Percentiles rank a stretch among this genome's conserved stretches.
Evolutionary conservation across 2,888 invertebrate genomes (phyloP).

Genomic region (Lordiphosa andalusiaca): DNA sequence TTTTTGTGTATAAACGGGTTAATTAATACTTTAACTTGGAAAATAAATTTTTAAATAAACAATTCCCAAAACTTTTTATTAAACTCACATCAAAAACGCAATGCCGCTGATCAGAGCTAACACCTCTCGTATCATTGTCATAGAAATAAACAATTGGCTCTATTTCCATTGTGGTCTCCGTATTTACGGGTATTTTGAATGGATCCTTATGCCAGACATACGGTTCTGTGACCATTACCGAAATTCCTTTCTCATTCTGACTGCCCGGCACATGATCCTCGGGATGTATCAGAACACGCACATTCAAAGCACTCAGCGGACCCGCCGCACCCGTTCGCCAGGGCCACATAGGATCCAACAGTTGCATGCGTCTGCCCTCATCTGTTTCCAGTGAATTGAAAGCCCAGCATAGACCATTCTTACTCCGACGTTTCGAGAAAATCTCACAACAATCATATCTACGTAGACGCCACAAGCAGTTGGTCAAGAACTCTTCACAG

Average conservation of each 20-base stretch:
- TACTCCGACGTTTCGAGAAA: constrained; percentile 80
- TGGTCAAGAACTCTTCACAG: constrained; percentile 79
- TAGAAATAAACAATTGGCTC: constrained; percentile 76
- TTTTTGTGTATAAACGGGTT: no score
- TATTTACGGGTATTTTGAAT: constrained; percentile 66
- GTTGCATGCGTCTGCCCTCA: constrained; percentile 55
- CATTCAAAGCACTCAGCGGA: constrained; percentile 59
- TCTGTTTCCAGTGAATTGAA: constrained; percentile 80
- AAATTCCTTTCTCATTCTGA: constrained; percentile 62
- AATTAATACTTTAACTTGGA: no score
- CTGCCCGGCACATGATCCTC: constrained; percentile 67
- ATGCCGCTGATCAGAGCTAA: constrained; percentile 61
- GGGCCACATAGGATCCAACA: constrained; percentile 65
- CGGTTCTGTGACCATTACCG: constrained; percentile 73
- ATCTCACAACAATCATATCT: constrained; percentile 80
- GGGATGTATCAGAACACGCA: constrained; percentile 61
- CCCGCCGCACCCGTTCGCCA: constrained; percentile 71
- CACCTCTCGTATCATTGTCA: constrained; percentile 70
- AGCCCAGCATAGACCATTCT: constrained; percentile 81
- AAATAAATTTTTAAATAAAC: no score
- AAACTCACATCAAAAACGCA: constrained; percentile 75
- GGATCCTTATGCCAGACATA: constrained; percentile 71
- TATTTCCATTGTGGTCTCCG: constrained; percentile 66
- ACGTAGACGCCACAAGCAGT: constrained; percentile 80
- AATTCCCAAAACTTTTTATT: neutral